A percentile compares a stretch with the other conserved stretches of the same genome.
These are phyloP conservation scores for Pseudococcus viburni DNA, from an alignment of 2,888 invertebrate species.

Conservation along the genomic window DNA sequence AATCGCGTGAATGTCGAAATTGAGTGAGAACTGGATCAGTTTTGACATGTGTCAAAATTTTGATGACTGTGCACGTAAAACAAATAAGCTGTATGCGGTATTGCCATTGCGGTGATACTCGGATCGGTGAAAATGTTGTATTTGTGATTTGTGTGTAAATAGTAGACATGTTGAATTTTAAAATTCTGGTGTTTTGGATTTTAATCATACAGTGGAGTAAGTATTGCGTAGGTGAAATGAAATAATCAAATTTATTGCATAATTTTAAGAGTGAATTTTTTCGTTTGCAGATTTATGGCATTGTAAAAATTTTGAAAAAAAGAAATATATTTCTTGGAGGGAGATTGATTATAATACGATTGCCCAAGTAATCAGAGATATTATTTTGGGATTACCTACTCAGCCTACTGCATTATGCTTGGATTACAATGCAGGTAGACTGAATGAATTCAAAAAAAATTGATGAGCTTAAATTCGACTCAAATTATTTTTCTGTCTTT, in stretches of 20 bases:
- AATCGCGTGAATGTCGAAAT: constrained; percentile 40
- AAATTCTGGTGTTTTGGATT: neutral
- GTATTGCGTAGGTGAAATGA: neutral
- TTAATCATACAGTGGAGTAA: neutral
- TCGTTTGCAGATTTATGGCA: constrained; percentile 17
- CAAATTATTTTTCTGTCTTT: neutral
- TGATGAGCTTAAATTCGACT: neutral
- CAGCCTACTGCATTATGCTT: constrained; percentile 58
- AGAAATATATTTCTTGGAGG: constrained; percentile 61
- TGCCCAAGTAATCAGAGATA: constrained; percentile 44
- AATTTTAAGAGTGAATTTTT: neutral
- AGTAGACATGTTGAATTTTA: neutral
- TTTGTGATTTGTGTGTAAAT: neutral
- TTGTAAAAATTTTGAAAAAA: constrained; percentile 39
- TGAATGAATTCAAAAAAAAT: neutral
- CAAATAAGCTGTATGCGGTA: neutral
- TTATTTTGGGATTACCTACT: constrained; percentile 51
- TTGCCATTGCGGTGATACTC: neutral
- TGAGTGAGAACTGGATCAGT: constrained; percentile 14
- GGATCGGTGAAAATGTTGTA: neutral
- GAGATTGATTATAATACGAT: constrained; percentile 59
- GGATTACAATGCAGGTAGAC: constrained; percentile 57
- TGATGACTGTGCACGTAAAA: constrained; percentile 28
- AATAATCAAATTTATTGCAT: neutral
- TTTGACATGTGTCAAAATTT: constrained; percentile 45